phyloP scores from a whole-genome alignment of 2,797 vertebrate genomes.

The Sebastiscus albofasciatus region DNA sequence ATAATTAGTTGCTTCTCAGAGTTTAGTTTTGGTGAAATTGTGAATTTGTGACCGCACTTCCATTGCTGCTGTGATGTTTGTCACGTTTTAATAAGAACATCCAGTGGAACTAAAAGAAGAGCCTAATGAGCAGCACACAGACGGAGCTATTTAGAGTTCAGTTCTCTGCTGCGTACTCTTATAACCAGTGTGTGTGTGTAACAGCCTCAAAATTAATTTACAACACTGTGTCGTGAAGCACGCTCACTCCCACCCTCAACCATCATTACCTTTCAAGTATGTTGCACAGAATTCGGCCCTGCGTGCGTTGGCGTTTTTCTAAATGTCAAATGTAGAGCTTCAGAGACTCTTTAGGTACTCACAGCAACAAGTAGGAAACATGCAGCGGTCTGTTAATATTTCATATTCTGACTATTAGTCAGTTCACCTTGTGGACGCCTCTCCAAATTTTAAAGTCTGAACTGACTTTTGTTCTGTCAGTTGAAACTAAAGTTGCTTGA shows the following conservation, averaged over 20 bases:
- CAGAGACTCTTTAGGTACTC: not conserved
- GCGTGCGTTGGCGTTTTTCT: not conserved
- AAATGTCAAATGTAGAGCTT: slow-evolving; percentile 23
- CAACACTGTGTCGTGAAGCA: not conserved
- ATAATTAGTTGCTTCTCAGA: not conserved
- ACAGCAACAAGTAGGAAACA: not conserved
- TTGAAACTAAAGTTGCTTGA: slow-evolving; percentile 3
- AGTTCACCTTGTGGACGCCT: not conserved
- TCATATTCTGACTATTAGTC: not conserved
- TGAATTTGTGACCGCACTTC: not conserved
- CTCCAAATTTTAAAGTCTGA: not conserved
- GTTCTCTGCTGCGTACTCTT: slow-evolving; percentile 7
- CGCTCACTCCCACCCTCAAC: not conserved
- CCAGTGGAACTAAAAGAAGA: not conserved
- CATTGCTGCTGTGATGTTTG: slow-evolving; percentile 7
- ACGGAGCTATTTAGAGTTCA: slow-evolving; percentile 1
- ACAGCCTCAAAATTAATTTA: slow-evolving; percentile 15
- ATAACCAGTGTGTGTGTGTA: not conserved
- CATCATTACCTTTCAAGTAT: slow-evolving; percentile 5
- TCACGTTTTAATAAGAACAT: slow-evolving; percentile 13
- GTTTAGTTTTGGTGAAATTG: not conserved
- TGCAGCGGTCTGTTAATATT: not conserved
- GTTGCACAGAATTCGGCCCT: not conserved
- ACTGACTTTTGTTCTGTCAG: not conserved
- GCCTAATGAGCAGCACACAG: slow-evolving; percentile 12